Conservation (phyloP, 2,797 vertebrate species). For the Melanotaenia pygmaea region DNA sequence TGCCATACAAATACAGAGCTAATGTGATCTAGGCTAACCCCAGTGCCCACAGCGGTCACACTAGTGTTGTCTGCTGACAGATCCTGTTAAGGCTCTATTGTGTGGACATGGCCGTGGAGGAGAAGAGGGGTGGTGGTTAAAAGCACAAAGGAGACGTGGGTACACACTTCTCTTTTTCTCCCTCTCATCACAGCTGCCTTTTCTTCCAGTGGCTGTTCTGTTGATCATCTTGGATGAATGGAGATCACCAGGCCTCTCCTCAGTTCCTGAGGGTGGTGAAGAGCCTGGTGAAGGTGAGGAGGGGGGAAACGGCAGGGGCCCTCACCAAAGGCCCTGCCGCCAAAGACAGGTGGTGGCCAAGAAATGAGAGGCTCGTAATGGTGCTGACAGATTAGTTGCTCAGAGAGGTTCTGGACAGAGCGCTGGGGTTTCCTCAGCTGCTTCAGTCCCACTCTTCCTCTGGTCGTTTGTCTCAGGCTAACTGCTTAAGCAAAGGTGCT, state of each 20-base stretch:
- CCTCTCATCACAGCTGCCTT: constrained; percentile 73
- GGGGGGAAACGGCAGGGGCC: background rate
- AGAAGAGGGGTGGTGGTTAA: constrained; percentile 77
- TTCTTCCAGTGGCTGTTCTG: constrained; percentile 52
- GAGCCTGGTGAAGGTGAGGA: constrained; percentile 8
- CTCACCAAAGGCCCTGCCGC: constrained; percentile 41
- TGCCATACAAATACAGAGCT: constrained; percentile 82
- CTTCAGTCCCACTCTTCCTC: constrained; percentile 33
- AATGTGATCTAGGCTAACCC: constrained; percentile 79
- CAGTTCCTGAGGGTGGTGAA: constrained; percentile 37
- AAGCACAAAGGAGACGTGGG: constrained; percentile 77
- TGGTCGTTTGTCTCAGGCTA: constrained; percentile 54
- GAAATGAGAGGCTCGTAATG: constrained; percentile 68
- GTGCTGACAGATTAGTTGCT: constrained; percentile 74
- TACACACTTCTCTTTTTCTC: constrained; percentile 63
- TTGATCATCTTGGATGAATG: constrained; percentile 62
- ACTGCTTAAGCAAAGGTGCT: constrained; percentile 53
- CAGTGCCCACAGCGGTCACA: constrained; percentile 66
- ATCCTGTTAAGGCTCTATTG: constrained; percentile 86
- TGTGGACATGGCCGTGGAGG: constrained; percentile 79
- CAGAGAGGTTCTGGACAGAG: constrained; percentile 53
- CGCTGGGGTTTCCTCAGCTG: constrained; percentile 44
- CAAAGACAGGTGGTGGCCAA: constrained; percentile 77
- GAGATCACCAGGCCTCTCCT: constrained; percentile 51
- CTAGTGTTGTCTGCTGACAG: constrained; percentile 86